phyloP scores from a whole-genome alignment of 2,113 vertebrate genomes.

The Anarhynchus alexandrinus region DNA sequence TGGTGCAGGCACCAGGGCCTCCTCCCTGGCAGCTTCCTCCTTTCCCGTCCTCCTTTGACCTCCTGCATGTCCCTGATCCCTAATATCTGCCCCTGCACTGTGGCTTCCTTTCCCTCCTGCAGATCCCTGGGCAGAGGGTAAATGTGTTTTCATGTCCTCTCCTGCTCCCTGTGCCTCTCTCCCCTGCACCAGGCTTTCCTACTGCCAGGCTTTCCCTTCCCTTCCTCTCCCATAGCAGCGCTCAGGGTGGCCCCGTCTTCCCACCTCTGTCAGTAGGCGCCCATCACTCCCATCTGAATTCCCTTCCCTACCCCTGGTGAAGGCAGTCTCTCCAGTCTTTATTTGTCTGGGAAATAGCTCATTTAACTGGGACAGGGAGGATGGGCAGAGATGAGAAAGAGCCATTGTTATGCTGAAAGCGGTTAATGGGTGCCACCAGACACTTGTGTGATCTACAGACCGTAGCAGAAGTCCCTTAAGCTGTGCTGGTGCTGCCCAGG shows the following conservation, averaged over 20 bases:
- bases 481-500: background rate
- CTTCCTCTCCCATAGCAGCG: background rate
- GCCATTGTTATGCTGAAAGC: slow-evolving; percentile 46
- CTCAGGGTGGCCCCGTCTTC: background rate
- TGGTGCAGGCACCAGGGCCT: background rate
- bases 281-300: background rate
- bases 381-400: slow-evolving; percentile 46
- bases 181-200: background rate
- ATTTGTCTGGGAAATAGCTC: slow-evolving; percentile 55
- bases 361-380: slow-evolving; percentile 52
- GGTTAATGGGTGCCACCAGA: slow-evolving; percentile 47
- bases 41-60: background rate
- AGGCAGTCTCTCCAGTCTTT: slow-evolving; percentile 1
- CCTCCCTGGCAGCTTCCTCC: background rate
- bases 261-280: background rate
- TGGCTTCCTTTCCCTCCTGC: background rate
- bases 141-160: background rate
- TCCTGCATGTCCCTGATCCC: background rate
- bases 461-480: background rate
- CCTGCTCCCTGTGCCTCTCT: background rate
- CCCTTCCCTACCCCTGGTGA: background rate
- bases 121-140: background rate
- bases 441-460: slow-evolving; percentile 5
- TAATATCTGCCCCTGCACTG: background rate
- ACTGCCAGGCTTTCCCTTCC: background rate